A percentile compares a stretch with the other conserved stretches of the same genome.
Conservation (phyloP, 1,140 invertebrate genomes). For the Pomacea maculata region DNA sequence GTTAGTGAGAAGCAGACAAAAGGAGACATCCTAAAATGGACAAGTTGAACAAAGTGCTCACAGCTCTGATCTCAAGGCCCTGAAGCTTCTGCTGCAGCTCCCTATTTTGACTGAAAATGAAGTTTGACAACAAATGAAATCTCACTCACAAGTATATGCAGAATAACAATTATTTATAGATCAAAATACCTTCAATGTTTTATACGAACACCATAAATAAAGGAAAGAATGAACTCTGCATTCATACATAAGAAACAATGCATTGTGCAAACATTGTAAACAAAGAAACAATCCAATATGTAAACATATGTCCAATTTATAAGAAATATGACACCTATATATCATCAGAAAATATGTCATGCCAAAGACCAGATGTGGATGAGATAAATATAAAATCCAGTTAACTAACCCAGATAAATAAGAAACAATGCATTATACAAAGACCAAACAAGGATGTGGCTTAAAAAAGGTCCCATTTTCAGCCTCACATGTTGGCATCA, state of each 20-base stretch:
- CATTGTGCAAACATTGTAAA: not conserved
- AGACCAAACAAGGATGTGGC: too few species aligned
- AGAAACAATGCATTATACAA: too few species aligned
- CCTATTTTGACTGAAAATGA: conserved; percentile 38
- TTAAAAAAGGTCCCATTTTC: too few species aligned
- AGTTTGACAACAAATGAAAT: conserved; percentile 6
- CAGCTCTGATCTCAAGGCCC: conserved; percentile 45
- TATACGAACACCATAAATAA: not conserved
- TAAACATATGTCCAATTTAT: too few species aligned
- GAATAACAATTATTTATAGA: not conserved
- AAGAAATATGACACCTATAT: too few species aligned
- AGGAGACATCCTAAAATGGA: too few species aligned
- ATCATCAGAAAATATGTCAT: too few species aligned
- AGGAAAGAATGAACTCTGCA: not conserved
- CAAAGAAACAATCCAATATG: too few species aligned
- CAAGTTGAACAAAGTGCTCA: conserved; percentile 25
- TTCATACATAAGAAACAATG: not conserved
- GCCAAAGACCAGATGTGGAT: too few species aligned
- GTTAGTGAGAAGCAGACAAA: too few species aligned
- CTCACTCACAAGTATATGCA: not conserved
- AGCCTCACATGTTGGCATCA: conserved; percentile 34
- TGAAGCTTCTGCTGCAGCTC: conserved; percentile 47
- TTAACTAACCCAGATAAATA: too few species aligned
- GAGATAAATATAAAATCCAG: too few species aligned
- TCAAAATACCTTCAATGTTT: not conserved